Evolutionary conservation across 1,140 invertebrate genomes (phyloP).

Genomic region (Rhyacophila brunnea): DNA sequence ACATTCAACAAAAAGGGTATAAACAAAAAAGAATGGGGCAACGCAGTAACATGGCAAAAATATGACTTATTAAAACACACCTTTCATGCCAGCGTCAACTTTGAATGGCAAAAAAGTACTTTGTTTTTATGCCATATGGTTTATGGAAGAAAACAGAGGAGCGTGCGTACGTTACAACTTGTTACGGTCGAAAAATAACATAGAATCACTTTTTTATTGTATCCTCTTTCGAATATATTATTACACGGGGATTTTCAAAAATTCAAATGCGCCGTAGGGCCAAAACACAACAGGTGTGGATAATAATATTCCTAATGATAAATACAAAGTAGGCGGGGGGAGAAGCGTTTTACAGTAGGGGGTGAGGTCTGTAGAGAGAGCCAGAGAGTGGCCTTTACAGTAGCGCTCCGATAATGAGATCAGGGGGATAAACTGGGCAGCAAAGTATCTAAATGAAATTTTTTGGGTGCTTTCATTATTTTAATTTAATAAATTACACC

Average conservation of each 20-base stretch:
- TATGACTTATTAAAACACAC: background rate
- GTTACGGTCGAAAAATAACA: conserved; percentile 32
- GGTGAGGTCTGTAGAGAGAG: background rate
- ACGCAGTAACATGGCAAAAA: background rate
- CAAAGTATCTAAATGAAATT: too few relatives aligned
- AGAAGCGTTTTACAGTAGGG: background rate
- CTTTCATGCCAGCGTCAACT: background rate
- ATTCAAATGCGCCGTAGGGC: conserved; percentile 32
- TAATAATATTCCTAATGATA: conserved; percentile 35
- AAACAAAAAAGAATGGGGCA: too few relatives aligned
- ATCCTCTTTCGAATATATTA: conserved; percentile 19
- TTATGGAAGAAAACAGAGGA: conserved; percentile 4
- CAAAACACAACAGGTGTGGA: conserved; percentile 34
- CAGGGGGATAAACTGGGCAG: too few relatives aligned
- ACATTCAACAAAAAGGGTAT: too few relatives aligned
- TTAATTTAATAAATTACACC: too few relatives aligned
- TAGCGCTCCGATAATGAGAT: too few relatives aligned
- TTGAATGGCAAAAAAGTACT: background rate
- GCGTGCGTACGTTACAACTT: conserved; percentile 29
- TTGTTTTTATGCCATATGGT: conserved; percentile 3
- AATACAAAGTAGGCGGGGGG: conserved; percentile 11
- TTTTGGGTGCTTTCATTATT: too few relatives aligned
- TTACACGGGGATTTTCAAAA: conserved; percentile 26
- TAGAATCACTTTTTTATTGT: conserved; percentile 36
- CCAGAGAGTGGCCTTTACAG: background rate